Evolutionary conservation across 2,113 vertebrate species (phyloP).

Genomic region (Gymnobelideus leadbeateri): DNA sequence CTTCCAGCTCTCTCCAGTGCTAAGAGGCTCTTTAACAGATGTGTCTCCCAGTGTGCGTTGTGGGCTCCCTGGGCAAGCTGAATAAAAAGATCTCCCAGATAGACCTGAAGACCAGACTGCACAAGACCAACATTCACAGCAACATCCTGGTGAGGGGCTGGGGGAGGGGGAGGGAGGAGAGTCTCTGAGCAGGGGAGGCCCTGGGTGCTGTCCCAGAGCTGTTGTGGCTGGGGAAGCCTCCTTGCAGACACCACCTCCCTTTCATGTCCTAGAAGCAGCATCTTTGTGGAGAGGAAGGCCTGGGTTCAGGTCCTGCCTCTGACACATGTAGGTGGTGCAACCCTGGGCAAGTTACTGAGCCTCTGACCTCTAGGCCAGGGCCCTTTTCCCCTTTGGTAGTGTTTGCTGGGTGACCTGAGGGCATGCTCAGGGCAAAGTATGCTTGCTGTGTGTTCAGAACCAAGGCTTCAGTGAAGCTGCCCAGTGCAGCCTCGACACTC

Average conservation of each 20-base stretch:
- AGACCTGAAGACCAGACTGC: conserved; percentile 23
- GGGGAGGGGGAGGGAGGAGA: neutral
- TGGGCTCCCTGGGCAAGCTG: conserved; percentile 71
- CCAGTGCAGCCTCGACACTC: too few species aligned
- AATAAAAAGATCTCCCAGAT: conserved; percentile 60
- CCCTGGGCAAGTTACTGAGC: neutral
- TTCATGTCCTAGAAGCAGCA: neutral
- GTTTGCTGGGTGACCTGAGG: too few species aligned
- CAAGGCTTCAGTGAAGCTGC: too few species aligned
- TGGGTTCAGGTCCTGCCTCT: neutral
- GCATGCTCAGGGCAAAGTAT: too few species aligned
- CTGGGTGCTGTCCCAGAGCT: neutral
- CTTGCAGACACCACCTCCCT: neutral
- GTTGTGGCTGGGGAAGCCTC: neutral
- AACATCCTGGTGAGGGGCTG: conserved; percentile 55
- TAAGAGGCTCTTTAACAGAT: conserved; percentile 57
- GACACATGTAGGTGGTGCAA: neutral
- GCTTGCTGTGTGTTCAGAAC: too few species aligned
- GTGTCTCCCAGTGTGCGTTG: conserved; percentile 57
- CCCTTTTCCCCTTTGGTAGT: too few species aligned
- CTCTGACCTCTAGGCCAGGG: neutral
- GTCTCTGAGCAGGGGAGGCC: neutral
- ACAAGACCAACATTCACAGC: conserved; percentile 21
- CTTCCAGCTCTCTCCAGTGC: neutral
- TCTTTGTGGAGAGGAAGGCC: neutral